Evolutionary conservation across 2,113 vertebrate species (phyloP), one percentile per base, ranked within the genome.

Genomic region (Atlantisia rogersi): DNA sequence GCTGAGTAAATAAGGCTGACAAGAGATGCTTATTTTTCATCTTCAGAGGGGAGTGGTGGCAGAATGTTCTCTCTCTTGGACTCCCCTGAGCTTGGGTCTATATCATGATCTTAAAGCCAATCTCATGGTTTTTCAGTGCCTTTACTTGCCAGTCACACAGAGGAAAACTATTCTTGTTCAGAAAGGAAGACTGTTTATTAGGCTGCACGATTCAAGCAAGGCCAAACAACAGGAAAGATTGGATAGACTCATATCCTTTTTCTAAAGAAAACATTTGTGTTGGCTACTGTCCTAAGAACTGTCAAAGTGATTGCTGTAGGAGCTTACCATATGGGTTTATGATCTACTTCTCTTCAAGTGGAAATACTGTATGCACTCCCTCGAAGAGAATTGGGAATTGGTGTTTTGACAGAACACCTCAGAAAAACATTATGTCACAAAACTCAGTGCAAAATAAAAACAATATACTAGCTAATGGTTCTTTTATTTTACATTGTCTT

Each of bases 401-500:
- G 15, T 80, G 81, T 80, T 94, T 97, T 93, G 88, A 96, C 39
- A 39, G 29, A 94, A 84, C 24, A 56, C 22, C 82, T 95, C 65
- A 55, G 13, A 88, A 97, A 94, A 88, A 39, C 58, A 87, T n/a
- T 96, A 22, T 84, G 29, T 80, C 92, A 79, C 16, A 13, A 86
- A 79, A 83, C 32, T 55, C 22, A 70, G 56, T 52, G 39, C 48
- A 79, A 94, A 93, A 90, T 86, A 77, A 90, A 95, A 81, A 52
- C 84, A 79, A 81, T 76, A 40, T 31, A 29, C 71, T 65, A 70
- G 78, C 82, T 96, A 96, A 92, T 78, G 86, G 52, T 82, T 87
- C 78, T 94, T 93, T 86, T 31, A 92, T 80, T 95, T 96, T 69
- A 53, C 65, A 71, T 85, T 79, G 73, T 63, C 87, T 73, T 92